Evolutionary conservation across 2,797 vertebrate species (phyloP).

Genomic region (Anguilla marmorata): DNA sequence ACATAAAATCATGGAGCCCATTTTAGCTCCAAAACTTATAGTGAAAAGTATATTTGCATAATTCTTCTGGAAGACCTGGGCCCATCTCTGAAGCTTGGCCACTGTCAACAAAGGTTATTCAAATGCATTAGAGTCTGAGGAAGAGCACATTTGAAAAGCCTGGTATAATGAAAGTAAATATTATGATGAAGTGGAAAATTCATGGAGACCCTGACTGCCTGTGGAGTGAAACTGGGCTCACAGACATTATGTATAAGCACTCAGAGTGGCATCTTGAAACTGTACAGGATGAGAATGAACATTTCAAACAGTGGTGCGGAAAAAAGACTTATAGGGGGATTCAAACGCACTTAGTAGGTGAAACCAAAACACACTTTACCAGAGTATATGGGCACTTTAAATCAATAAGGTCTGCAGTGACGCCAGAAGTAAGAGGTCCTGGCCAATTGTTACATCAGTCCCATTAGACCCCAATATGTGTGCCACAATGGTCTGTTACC

Average conservation of each 20-base stretch:
- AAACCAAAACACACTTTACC: too few relatives aligned
- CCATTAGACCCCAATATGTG: too few relatives aligned
- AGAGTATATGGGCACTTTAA: too few relatives aligned
- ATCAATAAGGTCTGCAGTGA: too few relatives aligned
- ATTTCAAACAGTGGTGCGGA: not conserved
- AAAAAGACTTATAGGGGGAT: not conserved
- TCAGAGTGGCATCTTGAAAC: not conserved
- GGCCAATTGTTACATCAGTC: too few relatives aligned
- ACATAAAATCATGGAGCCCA: not conserved
- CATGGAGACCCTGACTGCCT: not conserved
- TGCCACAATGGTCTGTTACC: too few relatives aligned
- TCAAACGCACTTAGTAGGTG: too few relatives aligned
- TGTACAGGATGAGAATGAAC: not conserved
- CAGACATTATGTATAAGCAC: not conserved
- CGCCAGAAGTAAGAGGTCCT: too few relatives aligned
- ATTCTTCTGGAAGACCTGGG: not conserved
- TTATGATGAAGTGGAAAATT: not conserved
- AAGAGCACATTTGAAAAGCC: not conserved
- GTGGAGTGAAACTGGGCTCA: not conserved
- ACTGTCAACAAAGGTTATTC: constrained; percentile 9
- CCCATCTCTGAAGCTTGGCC: not conserved
- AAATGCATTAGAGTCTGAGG: not conserved
- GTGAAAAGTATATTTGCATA: not conserved
- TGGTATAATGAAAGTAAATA: not conserved
- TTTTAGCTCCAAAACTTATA: not conserved